Conservation (phyloP, 2,888 invertebrate genomes). For the Diarsia mendica region DNA sequence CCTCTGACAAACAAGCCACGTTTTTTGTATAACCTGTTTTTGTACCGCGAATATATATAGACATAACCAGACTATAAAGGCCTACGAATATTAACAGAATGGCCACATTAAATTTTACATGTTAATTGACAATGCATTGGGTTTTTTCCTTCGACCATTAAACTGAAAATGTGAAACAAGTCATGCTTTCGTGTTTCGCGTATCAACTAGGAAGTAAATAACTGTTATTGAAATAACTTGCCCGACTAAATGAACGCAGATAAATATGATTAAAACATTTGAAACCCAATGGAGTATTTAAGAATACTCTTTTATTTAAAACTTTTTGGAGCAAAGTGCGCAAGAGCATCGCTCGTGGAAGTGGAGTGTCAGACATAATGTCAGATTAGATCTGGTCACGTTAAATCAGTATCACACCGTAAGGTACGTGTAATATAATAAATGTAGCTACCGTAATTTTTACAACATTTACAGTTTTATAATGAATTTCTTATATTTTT, state of each 20-base stretch:
- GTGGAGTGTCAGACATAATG: constrained; percentile 60
- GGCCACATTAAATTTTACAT: constrained; percentile 32
- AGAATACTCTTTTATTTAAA: background rate
- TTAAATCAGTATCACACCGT: constrained; percentile 75
- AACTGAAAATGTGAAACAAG: constrained; percentile 21
- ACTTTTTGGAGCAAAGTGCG: constrained; percentile 14
- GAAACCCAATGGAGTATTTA: background rate
- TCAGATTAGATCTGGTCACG: constrained; percentile 77
- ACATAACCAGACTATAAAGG: constrained; percentile 31
- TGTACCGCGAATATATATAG: constrained; percentile 21
- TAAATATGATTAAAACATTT: background rate
- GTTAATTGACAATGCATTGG: constrained; percentile 30
- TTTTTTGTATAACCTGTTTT: constrained; percentile 43
- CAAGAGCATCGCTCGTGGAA: constrained; percentile 43
- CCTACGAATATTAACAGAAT: constrained; percentile 27
- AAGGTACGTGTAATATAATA: constrained; percentile 79
- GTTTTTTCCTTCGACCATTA: constrained; percentile 35
- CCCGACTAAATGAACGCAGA: background rate
- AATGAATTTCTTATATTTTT: constrained; percentile 89
- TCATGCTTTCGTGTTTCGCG: constrained; percentile 15
- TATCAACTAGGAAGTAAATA: constrained; percentile 18
- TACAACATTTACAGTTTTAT: constrained; percentile 88
- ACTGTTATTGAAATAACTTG: background rate
- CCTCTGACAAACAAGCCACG: constrained; percentile 22
- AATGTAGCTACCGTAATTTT: constrained; percentile 85